Evolutionary conservation across 1,140 invertebrate genomes (phyloP).

Genomic region (Drosophila sp.): DNA sequence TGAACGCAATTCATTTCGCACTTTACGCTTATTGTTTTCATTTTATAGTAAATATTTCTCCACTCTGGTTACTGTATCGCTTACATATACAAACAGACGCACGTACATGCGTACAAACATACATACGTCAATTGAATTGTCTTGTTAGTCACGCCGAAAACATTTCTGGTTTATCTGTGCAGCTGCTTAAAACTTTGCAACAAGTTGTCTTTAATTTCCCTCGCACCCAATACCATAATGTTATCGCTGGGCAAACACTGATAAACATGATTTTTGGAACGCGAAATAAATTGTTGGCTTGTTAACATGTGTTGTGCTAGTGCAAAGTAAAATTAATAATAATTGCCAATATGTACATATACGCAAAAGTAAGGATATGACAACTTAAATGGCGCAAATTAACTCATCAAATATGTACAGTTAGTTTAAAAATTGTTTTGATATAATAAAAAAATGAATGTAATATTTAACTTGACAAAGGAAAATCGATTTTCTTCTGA

Average conservation of each 20-base stretch:
- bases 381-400: background rate
- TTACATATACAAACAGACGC: conserved; percentile 15
- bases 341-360: conserved; percentile 50
- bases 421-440: background rate
- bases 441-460: background rate
- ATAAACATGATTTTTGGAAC: conserved; percentile 32
- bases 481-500: no score
- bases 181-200: conserved; percentile 44
- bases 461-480: background rate
- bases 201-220: conserved; percentile 38
- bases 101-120: background rate
- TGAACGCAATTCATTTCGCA: conserved; percentile 52
- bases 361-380: conserved; percentile 14
- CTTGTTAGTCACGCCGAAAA: conserved; percentile 65
- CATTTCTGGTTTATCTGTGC: conserved; percentile 65
- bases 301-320: conserved; percentile 1
- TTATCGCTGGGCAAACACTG: conserved; percentile 31
- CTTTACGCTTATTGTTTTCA: conserved; percentile 58
- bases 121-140: conserved; percentile 36
- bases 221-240: conserved; percentile 9
- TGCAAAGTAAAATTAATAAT: conserved; percentile 45
- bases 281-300: conserved; percentile 17
- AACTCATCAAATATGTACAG: conserved; percentile 6
- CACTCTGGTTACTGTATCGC: conserved; percentile 36
- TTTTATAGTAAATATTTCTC: conserved; percentile 51